Percentiles rank a stretch among this genome's conserved stretches.
phyloP scores from a whole-genome alignment of 2,888 invertebrate genomes.

The Labia minor region DNA sequence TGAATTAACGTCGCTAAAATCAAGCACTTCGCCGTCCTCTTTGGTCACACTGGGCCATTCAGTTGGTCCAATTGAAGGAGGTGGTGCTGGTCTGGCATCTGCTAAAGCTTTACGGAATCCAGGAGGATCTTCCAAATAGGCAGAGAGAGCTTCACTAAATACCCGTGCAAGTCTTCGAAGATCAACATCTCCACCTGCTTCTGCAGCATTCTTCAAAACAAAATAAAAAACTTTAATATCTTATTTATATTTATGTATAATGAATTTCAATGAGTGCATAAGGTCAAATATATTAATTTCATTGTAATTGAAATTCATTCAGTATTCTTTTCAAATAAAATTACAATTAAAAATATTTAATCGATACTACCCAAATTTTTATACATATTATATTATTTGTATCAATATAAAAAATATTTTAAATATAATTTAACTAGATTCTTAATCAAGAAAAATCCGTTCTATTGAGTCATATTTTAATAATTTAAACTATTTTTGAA shows the following conservation, averaged over 20 bases:
- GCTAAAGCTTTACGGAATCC: slow-evolving; percentile 64
- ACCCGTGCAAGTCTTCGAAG: slow-evolving; percentile 69
- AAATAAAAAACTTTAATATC: slow-evolving; percentile 27
- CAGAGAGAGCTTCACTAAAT: slow-evolving; percentile 71
- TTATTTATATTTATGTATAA: slow-evolving; percentile 37
- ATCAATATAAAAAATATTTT: no score
- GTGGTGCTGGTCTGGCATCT: slow-evolving; percentile 65
- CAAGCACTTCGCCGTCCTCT: slow-evolving; percentile 64
- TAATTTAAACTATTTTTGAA: no score
- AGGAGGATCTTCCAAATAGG: slow-evolving; percentile 72
- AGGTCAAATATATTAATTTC: no score
- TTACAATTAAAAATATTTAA: no score
- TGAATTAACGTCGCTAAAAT: slow-evolving; percentile 56
- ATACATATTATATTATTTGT: no score
- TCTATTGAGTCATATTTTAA: no score
- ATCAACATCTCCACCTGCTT: slow-evolving; percentile 30
- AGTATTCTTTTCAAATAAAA: no score
- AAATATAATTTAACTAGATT: no score
- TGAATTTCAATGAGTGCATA: slow-evolving; percentile 25
- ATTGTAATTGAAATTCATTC: no score
- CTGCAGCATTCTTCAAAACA: slow-evolving; percentile 20
- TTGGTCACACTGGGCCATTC: slow-evolving; percentile 49
- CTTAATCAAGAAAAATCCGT: no score
- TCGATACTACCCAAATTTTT: no score
- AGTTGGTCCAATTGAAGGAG: slow-evolving; percentile 37